Percentiles rank a stretch among this genome's conserved stretches.
Conservation (phyloP, 2,888 invertebrate genomes). For the Gasteruption jaculator region DNA sequence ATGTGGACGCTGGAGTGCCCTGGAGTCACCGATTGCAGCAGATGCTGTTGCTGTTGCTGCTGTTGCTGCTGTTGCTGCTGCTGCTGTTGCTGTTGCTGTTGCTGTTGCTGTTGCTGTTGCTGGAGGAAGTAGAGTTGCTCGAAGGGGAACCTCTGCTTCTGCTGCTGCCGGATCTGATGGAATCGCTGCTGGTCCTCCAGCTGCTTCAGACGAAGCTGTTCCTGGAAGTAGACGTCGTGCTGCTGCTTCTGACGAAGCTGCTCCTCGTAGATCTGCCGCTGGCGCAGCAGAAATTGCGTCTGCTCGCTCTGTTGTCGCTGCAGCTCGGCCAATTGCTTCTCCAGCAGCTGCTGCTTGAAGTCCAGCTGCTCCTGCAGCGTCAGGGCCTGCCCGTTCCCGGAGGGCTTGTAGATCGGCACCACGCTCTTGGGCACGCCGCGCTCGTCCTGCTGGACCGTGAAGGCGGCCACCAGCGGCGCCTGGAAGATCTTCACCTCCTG, state of each 20-base stretch:
- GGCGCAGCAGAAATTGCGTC: slow-evolving; percentile 63
- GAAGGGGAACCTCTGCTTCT: slow-evolving; percentile 41
- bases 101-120: slow-evolving; percentile 27
- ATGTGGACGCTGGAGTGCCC: slow-evolving; percentile 33
- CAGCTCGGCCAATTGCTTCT: slow-evolving; percentile 65
- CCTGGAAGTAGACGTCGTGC: slow-evolving; percentile 37
- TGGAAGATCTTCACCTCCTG: slow-evolving; percentile 74
- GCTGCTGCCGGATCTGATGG: slow-evolving; percentile 36
- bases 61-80: slow-evolving; percentile 37
- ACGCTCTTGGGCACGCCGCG: slow-evolving; percentile 75
- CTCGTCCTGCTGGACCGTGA: slow-evolving; percentile 80
- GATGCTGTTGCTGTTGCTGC: slow-evolving; percentile 24
- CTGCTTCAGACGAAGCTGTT: slow-evolving; percentile 38
- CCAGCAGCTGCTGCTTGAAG: slow-evolving; percentile 65
- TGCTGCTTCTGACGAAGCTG: slow-evolving; percentile 48
- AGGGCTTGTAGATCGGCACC: slow-evolving; percentile 65
- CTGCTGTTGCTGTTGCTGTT: slow-evolving; percentile 44
- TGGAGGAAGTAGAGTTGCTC: slow-evolving; percentile 32
- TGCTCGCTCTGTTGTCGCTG: slow-evolving; percentile 68
- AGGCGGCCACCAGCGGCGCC: slow-evolving; percentile 78
- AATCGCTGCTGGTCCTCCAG: slow-evolving; percentile 33
- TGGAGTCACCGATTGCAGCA: slow-evolving; percentile 30
- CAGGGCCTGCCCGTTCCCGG: slow-evolving; percentile 41
- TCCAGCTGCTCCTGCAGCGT: slow-evolving; percentile 54
- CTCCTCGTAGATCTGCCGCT: slow-evolving; percentile 61